Base-by-base conservation (phyloP, 2,113 vertebrate genomes). In the Baryphthengus martii region DNA sequence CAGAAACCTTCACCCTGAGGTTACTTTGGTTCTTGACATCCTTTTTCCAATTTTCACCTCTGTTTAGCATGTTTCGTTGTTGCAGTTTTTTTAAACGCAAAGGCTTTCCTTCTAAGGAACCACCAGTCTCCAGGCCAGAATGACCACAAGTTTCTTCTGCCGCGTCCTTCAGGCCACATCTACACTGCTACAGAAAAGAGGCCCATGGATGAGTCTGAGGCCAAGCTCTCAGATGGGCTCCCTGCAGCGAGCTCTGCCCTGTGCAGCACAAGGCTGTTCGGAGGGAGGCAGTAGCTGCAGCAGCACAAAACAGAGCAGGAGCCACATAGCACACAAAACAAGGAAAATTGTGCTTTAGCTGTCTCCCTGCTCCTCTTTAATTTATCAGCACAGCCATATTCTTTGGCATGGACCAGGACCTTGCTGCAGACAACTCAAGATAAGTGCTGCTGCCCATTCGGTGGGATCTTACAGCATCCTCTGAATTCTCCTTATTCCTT, bases 371-470 rank as follows among this genome's bases (percentile, higher is more conserved):
- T 45, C 11, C n/a, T 78, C 25, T 78, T 81, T 47, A 17, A 15
- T 62, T 78, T 21, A 75, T 52, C 17, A 85, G 56, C 31, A 55
- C 19, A 79, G 24, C 37, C 52, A 35, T 40, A 66, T 5, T 5
- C 25, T 65, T 76, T 81, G 49, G 16, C 44, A 80, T 23, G 65
- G 63, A 39, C 5, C 25, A 45, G 17, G n/a, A 33, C 28, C 19
- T 62, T 40, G 14, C 28, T 77, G 59, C 24, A 67, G 42, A 49
- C 7, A 7, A 6, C 29, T 63, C 37, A 78, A 59, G n/a, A 19
- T 35, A 33, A 0, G 0, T 11, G 6, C 78, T 45, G 3, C 12
- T 26, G 28, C 35, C 47, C 44, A 28, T 20, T 25, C 0, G 0
- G 10, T 11, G 20, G 10, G 13, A 63, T 24, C 26, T n/a, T 59